Evolutionary conservation across 2,888 invertebrate species (phyloP), one percentile per base, ranked within the genome.

Genomic region (Drosophila nr. fundita): DNA sequence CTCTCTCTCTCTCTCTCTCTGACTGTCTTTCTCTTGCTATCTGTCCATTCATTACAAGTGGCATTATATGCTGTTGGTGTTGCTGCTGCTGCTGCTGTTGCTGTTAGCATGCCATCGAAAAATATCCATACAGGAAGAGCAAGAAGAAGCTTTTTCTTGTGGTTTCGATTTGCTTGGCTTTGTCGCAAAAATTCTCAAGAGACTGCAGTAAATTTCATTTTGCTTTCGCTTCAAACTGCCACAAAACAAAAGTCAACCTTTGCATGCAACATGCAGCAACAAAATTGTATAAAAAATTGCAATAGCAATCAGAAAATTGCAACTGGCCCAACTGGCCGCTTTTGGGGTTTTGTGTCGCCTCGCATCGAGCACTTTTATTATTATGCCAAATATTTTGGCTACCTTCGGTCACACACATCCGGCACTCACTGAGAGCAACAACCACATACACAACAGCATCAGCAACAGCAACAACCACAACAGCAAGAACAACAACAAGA

Each of bases 311-410:
- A 79, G 68, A 79, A 83, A 85, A 89, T 85, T 85, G 88, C 78
- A 76, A 70, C 72, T 78, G 85, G 71, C 65, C 73, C 53, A 65
- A 34, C 38, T 48, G 48, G 30, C 53, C 53, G 36, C 21, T 29
- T 13, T 40, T 62, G 67, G 50, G 53, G 30, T 45, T 57, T 29
- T 58, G 58, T 50, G 52, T 34, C 45, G 68, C 62, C 62, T 62
- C 73, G 61, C 65, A 68, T 75, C 60, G 52, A 69, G 68, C 69
- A 69, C 75, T 87, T 81, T 83, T 81, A 84, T 81, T 89, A 87
- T 89, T 76, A 87, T 83, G 76, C 75, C 84, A 89, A 85, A 85
- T 89, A 89, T 85, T 83, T 85, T 88, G 65, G 65, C 52, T 67
- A 75, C 68, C 60, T 68, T 57, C 10, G 21, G 57, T 29, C 29